phyloP scores from a whole-genome alignment of 2,113 vertebrate species.

The Syngnathus typhle region DNA sequence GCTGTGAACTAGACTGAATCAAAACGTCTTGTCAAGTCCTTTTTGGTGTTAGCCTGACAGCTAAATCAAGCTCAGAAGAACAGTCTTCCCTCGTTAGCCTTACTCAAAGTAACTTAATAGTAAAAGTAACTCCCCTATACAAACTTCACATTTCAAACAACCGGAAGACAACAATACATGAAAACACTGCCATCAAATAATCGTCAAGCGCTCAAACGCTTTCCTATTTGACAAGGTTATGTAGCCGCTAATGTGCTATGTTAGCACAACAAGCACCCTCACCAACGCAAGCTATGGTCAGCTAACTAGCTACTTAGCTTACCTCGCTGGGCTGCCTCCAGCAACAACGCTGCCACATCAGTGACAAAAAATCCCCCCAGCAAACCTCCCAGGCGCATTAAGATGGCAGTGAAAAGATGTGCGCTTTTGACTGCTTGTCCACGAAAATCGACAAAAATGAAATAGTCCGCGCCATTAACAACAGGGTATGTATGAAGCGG shows the following conservation, averaged over 20 bases:
- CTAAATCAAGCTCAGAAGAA: constrained; percentile 48
- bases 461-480: constrained; percentile 60
- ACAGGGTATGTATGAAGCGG: constrained; percentile 66
- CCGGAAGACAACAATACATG: not conserved
- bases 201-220: not conserved
- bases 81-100: constrained; percentile 38
- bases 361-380: constrained; percentile 4
- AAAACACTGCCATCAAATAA: not conserved
- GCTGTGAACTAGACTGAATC: not conserved
- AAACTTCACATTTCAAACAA: constrained; percentile 8
- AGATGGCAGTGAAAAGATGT: constrained; percentile 6
- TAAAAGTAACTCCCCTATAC: not conserved
- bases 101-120: constrained; percentile 27
- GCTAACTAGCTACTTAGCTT: constrained; percentile 56
- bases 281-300: constrained; percentile 15
- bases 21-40: constrained; percentile 28
- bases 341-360: constrained; percentile 28
- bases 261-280: constrained; percentile 64
- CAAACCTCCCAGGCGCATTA: constrained; percentile 5
- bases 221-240: constrained; percentile 47
- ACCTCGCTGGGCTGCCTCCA: constrained; percentile 57
- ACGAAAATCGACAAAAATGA: constrained; percentile 49
- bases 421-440: constrained; percentile 25
- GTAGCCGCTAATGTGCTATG: constrained; percentile 37
- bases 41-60: constrained; percentile 43